These are phyloP conservation scores for Caenorhabditis sp. DNA, from an alignment of 2,888 invertebrate species.

Conservation along the genomic window DNA sequence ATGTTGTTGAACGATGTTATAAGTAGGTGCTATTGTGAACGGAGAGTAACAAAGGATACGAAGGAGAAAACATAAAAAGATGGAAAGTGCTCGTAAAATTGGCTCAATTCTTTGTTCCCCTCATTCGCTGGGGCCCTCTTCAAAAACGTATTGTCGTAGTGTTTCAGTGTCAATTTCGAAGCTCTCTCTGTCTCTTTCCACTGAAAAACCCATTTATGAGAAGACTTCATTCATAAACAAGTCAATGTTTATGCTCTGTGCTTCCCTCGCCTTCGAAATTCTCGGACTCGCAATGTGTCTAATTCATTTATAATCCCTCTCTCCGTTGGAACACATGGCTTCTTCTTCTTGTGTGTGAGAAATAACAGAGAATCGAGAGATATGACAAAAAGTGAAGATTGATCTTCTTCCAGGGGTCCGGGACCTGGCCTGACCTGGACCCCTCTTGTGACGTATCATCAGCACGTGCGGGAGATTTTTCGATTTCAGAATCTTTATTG, in stretches of 20 bases:
- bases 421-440: constrained; percentile 6
- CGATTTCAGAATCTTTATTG: background rate
- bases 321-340: constrained; percentile 35
- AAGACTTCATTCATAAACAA: constrained; percentile 43
- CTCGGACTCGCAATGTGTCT: constrained; percentile 35
- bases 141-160: constrained; percentile 33
- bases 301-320: constrained; percentile 57
- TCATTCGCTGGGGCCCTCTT: constrained; percentile 6
- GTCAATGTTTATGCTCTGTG: constrained; percentile 35
- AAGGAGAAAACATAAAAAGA: constrained; percentile 35
- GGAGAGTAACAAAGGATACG: constrained; percentile 12
- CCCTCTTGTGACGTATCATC: constrained; percentile 23
- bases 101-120: constrained; percentile 34
- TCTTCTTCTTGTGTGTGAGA: background rate
- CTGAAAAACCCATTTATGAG: constrained; percentile 8
- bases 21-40: constrained; percentile 37
- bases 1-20: background rate
- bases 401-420: background rate
- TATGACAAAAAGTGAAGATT: constrained; percentile 14
- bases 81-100: constrained; percentile 40
- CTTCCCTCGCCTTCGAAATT: background rate
- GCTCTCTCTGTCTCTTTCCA: constrained; percentile 11
- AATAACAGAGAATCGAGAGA: constrained; percentile 1
- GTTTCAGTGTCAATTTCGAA: constrained; percentile 21
- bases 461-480: constrained; percentile 1